These are phyloP conservation scores for Lycopodina hypogea DNA, from an alignment of 37 sponge, comb jelly and placozoan genomes.

Conservation along the genomic window DNA sequence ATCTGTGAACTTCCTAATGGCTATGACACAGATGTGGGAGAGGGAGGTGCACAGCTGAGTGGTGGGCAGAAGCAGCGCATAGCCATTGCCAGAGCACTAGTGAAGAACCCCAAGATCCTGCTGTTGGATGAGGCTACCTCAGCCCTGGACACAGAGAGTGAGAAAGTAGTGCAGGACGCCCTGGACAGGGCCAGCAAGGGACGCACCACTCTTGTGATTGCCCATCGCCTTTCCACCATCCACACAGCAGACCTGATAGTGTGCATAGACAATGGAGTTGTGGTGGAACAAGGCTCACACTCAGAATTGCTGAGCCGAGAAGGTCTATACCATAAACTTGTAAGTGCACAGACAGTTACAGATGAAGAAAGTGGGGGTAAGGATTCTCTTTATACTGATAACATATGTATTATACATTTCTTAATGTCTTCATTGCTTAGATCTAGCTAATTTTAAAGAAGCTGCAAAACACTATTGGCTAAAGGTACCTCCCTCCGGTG, in stretches of 20 bases:
- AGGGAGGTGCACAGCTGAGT: constrained; percentile 84
- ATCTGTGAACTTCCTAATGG: constrained; percentile 80
- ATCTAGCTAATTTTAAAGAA: no score
- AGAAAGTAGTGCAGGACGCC: constrained; percentile 84
- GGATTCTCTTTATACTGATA: no score
- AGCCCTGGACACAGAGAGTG: constrained; percentile 91
- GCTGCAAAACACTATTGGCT: no score
- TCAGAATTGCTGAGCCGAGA: constrained; percentile 67
- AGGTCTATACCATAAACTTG: constrained; percentile 89
- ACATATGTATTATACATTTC: no score
- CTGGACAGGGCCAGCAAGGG: constrained; percentile 93
- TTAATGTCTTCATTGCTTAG: no score
- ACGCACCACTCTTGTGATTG: constrained; percentile 89
- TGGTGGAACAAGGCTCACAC: constrained; percentile 83
- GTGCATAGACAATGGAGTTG: constrained; percentile 57
- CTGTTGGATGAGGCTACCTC: constrained; percentile 94
- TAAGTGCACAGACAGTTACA: constrained; percentile 76
- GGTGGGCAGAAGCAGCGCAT: constrained; percentile 95
- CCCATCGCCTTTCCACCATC: constrained; percentile 90
- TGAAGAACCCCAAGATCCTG: constrained; percentile 88
- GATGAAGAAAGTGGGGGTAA: constrained; percentile 10
- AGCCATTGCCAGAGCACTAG: constrained; percentile 91
- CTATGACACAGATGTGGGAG: constrained; percentile 82
- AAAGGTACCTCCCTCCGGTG: no score
- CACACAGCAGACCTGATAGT: constrained; percentile 76